These are phyloP conservation scores for Mastacembelus armatus DNA, from an alignment of 2,797 vertebrate species.

Conservation along the genomic window DNA sequence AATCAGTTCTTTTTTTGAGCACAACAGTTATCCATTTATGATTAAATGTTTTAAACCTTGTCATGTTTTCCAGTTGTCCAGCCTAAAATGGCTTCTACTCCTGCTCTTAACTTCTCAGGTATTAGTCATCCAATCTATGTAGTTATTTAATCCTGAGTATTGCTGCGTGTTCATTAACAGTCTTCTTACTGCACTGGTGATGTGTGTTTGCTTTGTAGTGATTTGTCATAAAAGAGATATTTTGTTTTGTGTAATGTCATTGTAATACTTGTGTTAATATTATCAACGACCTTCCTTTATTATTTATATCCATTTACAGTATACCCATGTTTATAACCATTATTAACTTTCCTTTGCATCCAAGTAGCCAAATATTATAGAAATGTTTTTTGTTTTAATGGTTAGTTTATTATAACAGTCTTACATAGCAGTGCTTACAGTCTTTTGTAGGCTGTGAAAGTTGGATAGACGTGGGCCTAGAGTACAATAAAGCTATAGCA, in stretches of 20 bases:
- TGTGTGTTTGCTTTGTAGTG: conserved; percentile 7
- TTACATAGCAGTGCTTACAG: no score
- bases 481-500: conserved; percentile 29
- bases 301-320: background rate
- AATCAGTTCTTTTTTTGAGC: no score
- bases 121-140: conserved; percentile 64
- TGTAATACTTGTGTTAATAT: conserved; percentile 14
- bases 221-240: background rate
- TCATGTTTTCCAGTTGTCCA: conserved; percentile 90
- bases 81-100: conserved; percentile 93
- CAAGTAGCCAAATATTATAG: background rate
- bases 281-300: background rate
- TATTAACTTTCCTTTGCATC: background rate
- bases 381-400: conserved; percentile 1
- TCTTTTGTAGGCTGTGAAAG: conserved; percentile 20
- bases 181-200: background rate
- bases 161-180: conserved; percentile 60
- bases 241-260: background rate
- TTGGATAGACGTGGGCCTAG: background rate
- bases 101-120: conserved; percentile 92
- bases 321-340: no score
- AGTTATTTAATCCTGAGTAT: conserved; percentile 46
- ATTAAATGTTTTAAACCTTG: conserved; percentile 50
- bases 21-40: background rate
- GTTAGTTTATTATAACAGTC: no score